Evolutionary conservation across 2,797 vertebrate species (phyloP).

Genomic region (Florisuga fusca): DNA sequence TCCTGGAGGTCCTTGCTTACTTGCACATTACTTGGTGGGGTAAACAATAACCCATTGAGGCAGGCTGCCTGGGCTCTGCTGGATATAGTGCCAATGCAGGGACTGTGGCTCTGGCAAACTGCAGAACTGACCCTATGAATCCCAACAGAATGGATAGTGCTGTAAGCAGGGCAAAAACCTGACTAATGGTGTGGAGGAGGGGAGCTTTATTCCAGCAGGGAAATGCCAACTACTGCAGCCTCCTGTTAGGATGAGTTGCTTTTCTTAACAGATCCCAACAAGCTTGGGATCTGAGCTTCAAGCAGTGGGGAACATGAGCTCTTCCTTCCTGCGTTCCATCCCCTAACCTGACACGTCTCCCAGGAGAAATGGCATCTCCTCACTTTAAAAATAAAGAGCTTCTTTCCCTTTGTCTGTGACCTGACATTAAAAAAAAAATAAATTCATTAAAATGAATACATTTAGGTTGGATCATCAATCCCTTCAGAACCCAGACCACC

Average conservation of each 20-base stretch:
- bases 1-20: not conserved
- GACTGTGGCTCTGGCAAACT: not conserved
- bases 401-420: not conserved
- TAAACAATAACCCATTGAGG: not conserved
- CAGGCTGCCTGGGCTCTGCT: not conserved
- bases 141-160: fast-evolving
- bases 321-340: not conserved
- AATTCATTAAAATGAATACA: not conserved
- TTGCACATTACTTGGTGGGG: conserved; percentile 32
- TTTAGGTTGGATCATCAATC: not conserved
- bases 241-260: not conserved
- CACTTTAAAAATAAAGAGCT: not conserved
- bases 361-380: not conserved
- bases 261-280: not conserved
- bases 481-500: not conserved
- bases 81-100: not conserved
- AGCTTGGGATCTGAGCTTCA: not conserved
- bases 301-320: not conserved
- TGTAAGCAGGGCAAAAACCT: not conserved
- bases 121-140: not conserved
- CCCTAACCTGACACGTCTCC: not conserved
- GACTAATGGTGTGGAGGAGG: not conserved
- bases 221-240: not conserved
- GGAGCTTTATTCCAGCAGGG: not conserved
- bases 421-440: not conserved